A percentile compares a stretch with the other conserved stretches of the same genome.
phyloP scores from a whole-genome alignment of 2,888 invertebrate species.

The Drosophila testacea region DNA sequence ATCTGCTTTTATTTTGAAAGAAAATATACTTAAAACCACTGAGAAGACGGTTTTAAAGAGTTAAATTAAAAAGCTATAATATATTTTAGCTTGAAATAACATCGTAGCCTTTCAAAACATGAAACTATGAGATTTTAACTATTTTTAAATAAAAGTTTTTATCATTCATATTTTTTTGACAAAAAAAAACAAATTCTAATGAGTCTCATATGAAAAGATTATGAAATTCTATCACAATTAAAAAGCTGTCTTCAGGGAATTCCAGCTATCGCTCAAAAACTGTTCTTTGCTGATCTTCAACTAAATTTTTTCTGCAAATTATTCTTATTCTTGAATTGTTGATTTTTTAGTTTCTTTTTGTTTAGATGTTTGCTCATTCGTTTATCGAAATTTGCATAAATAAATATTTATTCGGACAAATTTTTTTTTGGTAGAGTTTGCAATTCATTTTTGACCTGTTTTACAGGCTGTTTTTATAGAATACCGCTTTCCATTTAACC shows the following conservation, averaged over 20 bases:
- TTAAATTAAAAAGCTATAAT: too few species aligned
- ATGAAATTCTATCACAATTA: not conserved
- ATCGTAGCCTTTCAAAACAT: too few species aligned
- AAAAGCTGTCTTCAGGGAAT: slow-evolving; percentile 14
- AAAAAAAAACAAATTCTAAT: not conserved
- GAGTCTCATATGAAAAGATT: not conserved
- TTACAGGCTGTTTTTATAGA: slow-evolving; percentile 8
- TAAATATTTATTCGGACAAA: slow-evolving; percentile 59
- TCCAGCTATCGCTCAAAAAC: slow-evolving; percentile 8
- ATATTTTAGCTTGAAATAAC: too few species aligned
- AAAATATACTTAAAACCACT: too few species aligned
- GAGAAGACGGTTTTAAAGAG: too few species aligned
- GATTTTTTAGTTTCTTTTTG: not conserved
- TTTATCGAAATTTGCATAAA: slow-evolving; percentile 57
- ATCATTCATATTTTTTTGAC: not conserved
- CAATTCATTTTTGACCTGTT: slow-evolving; percentile 50
- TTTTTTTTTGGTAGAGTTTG: slow-evolving; percentile 25
- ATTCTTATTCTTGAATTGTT: not conserved
- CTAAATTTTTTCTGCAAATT: slow-evolving; percentile 10
- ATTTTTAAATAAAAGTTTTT: not conserved
- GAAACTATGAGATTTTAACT: too few species aligned
- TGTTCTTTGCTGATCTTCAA: not conserved
- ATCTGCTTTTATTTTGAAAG: too few species aligned
- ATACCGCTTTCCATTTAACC: slow-evolving; percentile 63
- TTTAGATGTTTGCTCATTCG: slow-evolving; percentile 26